These are phyloP conservation scores for Lacanobia oleracea DNA, from an alignment of 2,888 invertebrate species.

Conservation along the genomic window DNA sequence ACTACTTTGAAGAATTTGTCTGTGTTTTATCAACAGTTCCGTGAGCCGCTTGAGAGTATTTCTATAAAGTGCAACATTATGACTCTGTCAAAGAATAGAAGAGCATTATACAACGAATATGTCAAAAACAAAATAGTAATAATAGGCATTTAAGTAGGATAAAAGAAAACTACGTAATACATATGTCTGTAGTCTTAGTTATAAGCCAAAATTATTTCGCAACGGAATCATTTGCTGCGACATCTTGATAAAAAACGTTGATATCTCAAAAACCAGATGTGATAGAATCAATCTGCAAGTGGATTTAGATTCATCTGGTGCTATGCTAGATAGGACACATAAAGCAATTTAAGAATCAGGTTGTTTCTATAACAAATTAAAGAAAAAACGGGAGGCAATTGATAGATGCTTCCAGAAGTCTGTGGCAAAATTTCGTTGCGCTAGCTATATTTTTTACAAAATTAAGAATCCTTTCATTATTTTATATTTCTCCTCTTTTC, in stretches of 20 bases:
- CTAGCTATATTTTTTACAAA: neutral
- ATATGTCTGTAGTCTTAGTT: neutral
- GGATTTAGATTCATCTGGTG: conserved; percentile 17
- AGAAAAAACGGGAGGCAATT: neutral
- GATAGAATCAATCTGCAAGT: conserved; percentile 27
- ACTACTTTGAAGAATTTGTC: too few species aligned
- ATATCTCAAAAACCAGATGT: conserved; percentile 31
- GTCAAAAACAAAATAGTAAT: neutral
- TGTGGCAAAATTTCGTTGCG: neutral
- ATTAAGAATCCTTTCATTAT: neutral
- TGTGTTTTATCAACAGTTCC: neutral
- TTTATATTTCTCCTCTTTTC: neutral
- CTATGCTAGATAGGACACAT: neutral
- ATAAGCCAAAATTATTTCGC: neutral
- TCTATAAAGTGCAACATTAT: neutral
- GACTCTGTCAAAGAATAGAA: neutral
- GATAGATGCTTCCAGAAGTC: neutral
- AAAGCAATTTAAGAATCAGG: neutral
- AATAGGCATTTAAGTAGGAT: neutral
- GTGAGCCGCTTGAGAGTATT: neutral
- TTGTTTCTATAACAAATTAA: conserved; percentile 22
- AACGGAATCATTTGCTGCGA: neutral
- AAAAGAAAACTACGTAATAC: neutral
- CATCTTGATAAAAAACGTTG: neutral
- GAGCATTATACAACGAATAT: neutral